A percentile compares a stretch with the other conserved stretches of the same genome.
Conservation (phyloP, 2,113 vertebrate genomes). For the Centropristis striata region DNA sequence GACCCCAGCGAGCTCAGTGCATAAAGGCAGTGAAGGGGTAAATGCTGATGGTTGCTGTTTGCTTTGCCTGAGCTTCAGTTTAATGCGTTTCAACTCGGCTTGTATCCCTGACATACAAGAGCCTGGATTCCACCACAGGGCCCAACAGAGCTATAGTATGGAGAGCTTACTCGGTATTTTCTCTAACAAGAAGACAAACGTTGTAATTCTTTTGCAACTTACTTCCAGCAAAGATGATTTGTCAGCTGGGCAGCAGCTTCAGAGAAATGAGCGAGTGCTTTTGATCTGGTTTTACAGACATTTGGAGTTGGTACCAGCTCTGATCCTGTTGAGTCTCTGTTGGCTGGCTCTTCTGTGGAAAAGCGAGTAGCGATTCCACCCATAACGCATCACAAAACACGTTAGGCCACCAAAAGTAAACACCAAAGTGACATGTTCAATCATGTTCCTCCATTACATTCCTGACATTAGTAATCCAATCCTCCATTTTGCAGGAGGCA, state of each 20-base stretch:
- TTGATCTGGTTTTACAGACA: conserved; percentile 55
- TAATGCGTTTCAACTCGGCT: conserved; percentile 64
- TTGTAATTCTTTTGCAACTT: conserved; percentile 49
- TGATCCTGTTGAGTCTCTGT: conserved; percentile 43
- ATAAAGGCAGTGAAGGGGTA: conserved; percentile 33
- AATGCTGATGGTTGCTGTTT: conserved; percentile 69
- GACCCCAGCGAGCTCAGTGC: not conserved
- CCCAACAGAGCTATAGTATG: conserved; percentile 13
- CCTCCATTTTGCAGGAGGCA: conserved; percentile 65
- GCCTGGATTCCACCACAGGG: conserved; percentile 53
- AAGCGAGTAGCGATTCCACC: conserved; percentile 35
- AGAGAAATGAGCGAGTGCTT: conserved; percentile 17
- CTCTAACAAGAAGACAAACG: conserved; percentile 43
- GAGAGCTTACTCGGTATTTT: conserved; percentile 59
- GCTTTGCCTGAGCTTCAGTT: conserved; percentile 54
- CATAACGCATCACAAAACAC: conserved; percentile 28
- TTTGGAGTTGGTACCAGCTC: conserved; percentile 24
- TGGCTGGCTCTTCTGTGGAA: conserved; percentile 6
- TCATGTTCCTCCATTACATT: conserved; percentile 64
- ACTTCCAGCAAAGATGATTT: conserved; percentile 55
- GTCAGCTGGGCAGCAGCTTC: conserved; percentile 64
- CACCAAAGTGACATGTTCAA: conserved; percentile 47
- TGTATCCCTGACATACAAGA: conserved; percentile 45
- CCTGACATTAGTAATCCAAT: conserved; percentile 65
- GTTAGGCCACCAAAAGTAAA: conserved; percentile 46